Percentiles rank a stretch among this genome's conserved stretches.
phyloP scores from a whole-genome alignment of 2,113 vertebrate genomes.

The Cavia aperea region DNA sequence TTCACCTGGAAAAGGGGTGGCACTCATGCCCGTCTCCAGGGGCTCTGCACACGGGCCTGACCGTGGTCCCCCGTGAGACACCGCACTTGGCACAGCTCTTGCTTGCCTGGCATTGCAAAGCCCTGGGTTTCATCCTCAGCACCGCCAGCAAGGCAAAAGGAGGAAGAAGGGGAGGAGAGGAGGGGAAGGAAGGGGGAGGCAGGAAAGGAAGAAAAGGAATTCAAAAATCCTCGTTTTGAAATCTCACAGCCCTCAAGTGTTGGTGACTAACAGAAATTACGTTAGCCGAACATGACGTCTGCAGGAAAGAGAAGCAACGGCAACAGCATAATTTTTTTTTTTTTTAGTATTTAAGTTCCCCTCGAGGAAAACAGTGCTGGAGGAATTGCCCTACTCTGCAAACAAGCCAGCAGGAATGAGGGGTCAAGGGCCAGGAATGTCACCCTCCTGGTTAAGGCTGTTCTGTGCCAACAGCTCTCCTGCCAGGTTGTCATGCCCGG shows the following conservation, averaged over 20 bases:
- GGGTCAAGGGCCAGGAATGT: neutral
- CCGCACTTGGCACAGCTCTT: neutral
- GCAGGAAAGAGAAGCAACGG: neutral
- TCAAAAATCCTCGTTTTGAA: neutral
- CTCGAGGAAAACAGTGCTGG: neutral
- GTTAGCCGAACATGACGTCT: neutral
- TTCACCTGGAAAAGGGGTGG: fast-evolving
- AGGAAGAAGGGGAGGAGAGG: too few species aligned
- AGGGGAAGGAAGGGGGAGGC: fast-evolving
- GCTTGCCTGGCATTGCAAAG: neutral
- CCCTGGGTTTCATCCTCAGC: neutral
- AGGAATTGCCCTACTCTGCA: neutral
- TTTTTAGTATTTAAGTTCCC: neutral
- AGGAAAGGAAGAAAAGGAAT: neutral
- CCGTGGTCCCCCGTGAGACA: neutral
- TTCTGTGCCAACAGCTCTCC: neutral
- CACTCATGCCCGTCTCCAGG: neutral
- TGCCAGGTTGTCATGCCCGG: neutral
- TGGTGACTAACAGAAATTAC: neutral
- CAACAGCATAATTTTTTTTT: neutral
- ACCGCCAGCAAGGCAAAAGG: too few species aligned
- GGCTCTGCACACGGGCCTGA: neutral
- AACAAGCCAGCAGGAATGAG: neutral
- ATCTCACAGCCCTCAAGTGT: neutral
- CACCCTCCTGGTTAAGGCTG: neutral